Base-by-base conservation (phyloP, 23 tunicate species). In the Corella eumyota region DNA sequence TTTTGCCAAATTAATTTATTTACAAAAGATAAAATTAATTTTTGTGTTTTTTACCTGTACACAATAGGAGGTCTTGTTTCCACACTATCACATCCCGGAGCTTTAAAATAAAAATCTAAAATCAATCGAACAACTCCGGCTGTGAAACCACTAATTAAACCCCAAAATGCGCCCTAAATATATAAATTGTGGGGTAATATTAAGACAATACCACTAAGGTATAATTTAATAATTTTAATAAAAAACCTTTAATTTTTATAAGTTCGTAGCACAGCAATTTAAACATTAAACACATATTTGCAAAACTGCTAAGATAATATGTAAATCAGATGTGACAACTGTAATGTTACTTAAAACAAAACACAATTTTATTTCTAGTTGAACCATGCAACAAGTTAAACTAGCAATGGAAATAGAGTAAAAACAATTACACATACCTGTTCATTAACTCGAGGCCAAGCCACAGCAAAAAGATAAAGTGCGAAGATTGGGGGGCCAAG, bases 161-260 rank as follows among this genome's bases (percentile, higher is more conserved):
- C 92, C 92, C 92, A 82, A 36, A 82, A 82, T 30, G 92, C 92
- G 13, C 92, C 92, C 92, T 82, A 58, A 4, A 52, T 52, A 53
- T 29, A 45, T 34, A 35, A 73, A 3, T 50, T 2, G 6, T n/a
- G n/a, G n/a, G n/a, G n/a, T n/a, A n/a, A n/a, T n/a, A n/a, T n/a
- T n/a, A n/a, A n/a, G n/a, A n/a, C n/a, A n/a, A n/a, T n/a, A n/a
- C n/a, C n/a, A n/a, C n/a, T n/a, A n/a, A n/a, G n/a, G n/a, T n/a
- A n/a, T n/a, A n/a, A n/a, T n/a, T n/a, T n/a, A n/a, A n/a, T n/a
- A 40, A 40, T 40, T 9, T 40, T 40, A 40, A 15, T 40, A 9
- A 9, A 40, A 40, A 40, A 40, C 11, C 11, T 15, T 40, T 40
- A 40, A 40, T 11, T 40, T 40, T 11, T 40, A 9, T 40, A 40